Percentiles rank a stretch among this genome's conserved stretches.
phyloP scores from a whole-genome alignment of 2,888 invertebrate species.

The Lasioglossum morio region DNA sequence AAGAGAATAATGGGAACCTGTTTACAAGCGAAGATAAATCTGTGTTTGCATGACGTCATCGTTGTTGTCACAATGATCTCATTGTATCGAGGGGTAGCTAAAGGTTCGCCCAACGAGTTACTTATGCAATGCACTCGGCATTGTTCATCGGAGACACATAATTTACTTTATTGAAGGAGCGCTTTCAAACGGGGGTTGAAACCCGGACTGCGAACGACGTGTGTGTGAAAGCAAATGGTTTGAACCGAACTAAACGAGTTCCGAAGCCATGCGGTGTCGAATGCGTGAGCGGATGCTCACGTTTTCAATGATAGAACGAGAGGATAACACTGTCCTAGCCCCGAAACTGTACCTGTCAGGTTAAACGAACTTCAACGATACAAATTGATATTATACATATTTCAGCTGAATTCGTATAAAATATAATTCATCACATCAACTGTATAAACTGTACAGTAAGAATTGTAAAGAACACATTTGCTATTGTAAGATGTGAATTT shows the following conservation, averaged over 20 bases:
- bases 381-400: neutral
- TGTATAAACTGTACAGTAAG: too few species aligned
- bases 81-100: neutral
- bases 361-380: neutral
- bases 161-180: constrained; percentile 36
- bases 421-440: too few species aligned
- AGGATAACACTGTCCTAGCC: neutral
- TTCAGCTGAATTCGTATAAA: neutral
- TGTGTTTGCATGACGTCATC: neutral
- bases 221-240: neutral
- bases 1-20: neutral
- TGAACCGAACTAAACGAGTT: neutral
- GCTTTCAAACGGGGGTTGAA: neutral
- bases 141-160: constrained; percentile 13
- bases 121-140: constrained; percentile 17
- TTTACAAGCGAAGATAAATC: neutral
- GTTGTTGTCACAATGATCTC: neutral
- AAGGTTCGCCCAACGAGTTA: neutral
- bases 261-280: neutral
- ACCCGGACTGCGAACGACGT: neutral
- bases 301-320: neutral
- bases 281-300: neutral
- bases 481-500: too few species aligned
- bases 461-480: too few species aligned
- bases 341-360: neutral